These are phyloP conservation scores for Podargus strigoides DNA, from an alignment of 2,797 vertebrate genomes.

Conservation along the genomic window DNA sequence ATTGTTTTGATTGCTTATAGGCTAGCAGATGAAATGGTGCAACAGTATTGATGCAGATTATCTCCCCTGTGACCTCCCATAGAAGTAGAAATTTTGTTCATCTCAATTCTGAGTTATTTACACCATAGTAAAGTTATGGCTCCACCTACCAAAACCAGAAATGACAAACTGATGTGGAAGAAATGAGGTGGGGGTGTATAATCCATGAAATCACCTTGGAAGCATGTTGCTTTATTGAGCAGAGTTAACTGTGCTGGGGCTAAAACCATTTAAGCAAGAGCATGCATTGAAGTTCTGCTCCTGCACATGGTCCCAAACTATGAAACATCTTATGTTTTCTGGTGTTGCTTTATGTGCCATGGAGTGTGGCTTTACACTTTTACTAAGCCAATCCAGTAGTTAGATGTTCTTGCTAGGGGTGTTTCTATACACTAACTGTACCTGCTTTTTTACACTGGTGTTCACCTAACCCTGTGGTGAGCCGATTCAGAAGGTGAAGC, in stretches of 20 bases:
- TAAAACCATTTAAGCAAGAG: background rate
- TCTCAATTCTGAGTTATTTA: background rate
- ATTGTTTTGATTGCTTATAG: background rate
- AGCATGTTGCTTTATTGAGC: background rate
- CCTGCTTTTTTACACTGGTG: background rate
- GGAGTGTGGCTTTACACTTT: background rate
- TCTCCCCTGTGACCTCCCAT: background rate
- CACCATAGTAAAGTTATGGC: background rate
- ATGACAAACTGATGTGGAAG: background rate
- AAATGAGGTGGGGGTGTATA: background rate
- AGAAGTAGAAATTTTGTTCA: background rate
- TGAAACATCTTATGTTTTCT: background rate
- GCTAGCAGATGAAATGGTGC: background rate
- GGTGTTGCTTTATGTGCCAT: background rate
- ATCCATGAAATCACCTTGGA: background rate
- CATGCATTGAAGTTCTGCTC: background rate
- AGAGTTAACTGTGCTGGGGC: rapidly evolving
- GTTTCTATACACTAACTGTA: background rate
- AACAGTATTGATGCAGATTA: background rate
- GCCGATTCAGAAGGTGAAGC: background rate
- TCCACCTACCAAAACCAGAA: background rate
- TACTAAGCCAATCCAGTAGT: background rate
- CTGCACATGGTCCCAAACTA: rapidly evolving
- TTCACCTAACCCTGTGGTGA: background rate
- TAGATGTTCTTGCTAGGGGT: background rate